A percentile compares a stretch with the other conserved stretches of the same genome.
phyloP scores from a whole-genome alignment of 2,888 invertebrate genomes.

The Drosophila mimica region DNA sequence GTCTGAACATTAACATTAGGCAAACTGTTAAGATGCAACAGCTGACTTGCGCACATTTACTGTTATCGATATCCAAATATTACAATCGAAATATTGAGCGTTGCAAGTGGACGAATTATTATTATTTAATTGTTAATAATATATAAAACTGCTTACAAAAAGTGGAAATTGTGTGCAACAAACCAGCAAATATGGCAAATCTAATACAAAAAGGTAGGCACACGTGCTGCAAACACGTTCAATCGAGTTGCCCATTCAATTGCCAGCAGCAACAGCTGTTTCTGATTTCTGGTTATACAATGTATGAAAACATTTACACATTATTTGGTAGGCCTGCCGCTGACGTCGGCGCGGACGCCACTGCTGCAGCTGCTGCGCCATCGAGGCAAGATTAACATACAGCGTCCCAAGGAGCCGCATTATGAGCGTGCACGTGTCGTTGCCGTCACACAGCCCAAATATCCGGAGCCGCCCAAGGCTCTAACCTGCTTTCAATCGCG shows the following conservation, averaged over 20 bases:
- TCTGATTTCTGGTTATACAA: constrained; percentile 48
- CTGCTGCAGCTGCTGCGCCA: constrained; percentile 88
- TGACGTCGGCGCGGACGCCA: constrained; percentile 74
- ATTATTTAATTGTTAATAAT: constrained; percentile 5
- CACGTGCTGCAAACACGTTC: neutral
- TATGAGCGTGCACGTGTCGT: constrained; percentile 89
- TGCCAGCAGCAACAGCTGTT: constrained; percentile 8
- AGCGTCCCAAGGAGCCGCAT: constrained; percentile 90
- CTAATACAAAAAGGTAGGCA: constrained; percentile 53
- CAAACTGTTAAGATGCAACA: constrained; percentile 8
- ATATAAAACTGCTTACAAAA: constrained; percentile 14
- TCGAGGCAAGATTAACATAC: constrained; percentile 91
- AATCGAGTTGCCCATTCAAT: neutral
- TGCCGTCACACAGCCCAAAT: constrained; percentile 88
- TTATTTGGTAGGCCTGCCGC: constrained; percentile 49
- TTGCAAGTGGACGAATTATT: neutral
- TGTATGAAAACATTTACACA: constrained; percentile 17
- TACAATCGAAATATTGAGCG: constrained; percentile 20
- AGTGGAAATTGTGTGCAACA: neutral
- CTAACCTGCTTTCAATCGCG: constrained; percentile 86
- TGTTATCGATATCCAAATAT: constrained; percentile 23
- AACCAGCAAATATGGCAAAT: constrained; percentile 40
- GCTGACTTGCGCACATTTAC: constrained; percentile 5
- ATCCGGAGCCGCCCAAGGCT: constrained; percentile 86
- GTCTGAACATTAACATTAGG: neutral